A percentile compares a stretch with the other conserved stretches of the same genome.
These are phyloP conservation scores for Octomys mimax DNA, from an alignment of 2,797 vertebrate genomes.

Conservation along the genomic window DNA sequence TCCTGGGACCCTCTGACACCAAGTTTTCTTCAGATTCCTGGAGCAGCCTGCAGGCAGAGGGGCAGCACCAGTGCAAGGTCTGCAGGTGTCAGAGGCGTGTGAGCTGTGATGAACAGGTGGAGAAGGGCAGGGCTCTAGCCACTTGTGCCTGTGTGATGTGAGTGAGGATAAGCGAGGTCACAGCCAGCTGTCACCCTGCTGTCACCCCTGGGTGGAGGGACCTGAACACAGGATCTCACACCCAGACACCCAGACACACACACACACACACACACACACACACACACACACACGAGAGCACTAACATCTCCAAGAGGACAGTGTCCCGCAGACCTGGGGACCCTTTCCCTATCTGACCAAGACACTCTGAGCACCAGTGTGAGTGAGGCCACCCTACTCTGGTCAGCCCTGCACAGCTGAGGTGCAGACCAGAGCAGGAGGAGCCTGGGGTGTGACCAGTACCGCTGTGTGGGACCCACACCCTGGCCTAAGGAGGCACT, in stretches of 20 bases:
- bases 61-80: neutral
- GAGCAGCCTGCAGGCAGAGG: neutral
- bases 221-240: too few species aligned
- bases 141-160: neutral
- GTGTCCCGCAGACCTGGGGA: too few species aligned
- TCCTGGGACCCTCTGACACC: neutral
- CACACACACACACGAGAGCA: too few species aligned
- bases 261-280: too few species aligned
- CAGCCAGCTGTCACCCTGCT: neutral
- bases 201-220: neutral
- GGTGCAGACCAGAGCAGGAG: neutral
- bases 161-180: neutral
- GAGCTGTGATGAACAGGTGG: neutral
- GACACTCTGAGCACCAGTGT: neutral
- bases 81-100: neutral
- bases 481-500: neutral
- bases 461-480: neutral
- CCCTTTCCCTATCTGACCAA: too few species aligned
- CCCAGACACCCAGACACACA: too few species aligned
- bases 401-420: too few species aligned
- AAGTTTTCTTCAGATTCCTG: neutral
- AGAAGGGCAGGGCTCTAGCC: neutral
- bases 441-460: neutral
- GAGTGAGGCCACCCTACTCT: too few species aligned
- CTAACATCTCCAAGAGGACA: too few species aligned